phyloP scores from a whole-genome alignment of 2,888 invertebrate species.

The Dicyrtoma fusca region DNA sequence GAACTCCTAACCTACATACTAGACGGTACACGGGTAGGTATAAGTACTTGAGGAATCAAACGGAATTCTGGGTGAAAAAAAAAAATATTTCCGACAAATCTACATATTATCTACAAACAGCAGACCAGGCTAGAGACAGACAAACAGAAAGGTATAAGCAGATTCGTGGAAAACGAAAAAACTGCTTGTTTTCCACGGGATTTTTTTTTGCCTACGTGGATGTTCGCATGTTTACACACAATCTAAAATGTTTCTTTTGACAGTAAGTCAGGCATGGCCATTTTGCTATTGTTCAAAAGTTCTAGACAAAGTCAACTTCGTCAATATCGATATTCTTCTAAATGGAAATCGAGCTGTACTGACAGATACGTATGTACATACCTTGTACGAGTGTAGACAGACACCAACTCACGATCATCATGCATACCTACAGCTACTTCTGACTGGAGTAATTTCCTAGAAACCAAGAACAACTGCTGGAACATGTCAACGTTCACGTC shows the following conservation, averaged over 20 bases:
- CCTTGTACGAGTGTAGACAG: no score
- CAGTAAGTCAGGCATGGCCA: constrained; percentile 25
- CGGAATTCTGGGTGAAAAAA: no score
- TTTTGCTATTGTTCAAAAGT: constrained; percentile 34
- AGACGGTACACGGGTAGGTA: no score
- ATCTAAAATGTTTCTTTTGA: constrained; percentile 37
- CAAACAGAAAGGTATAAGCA: background rate
- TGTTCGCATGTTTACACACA: constrained; percentile 37
- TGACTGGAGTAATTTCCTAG: no score
- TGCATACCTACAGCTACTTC: no score
- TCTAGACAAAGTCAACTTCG: constrained; percentile 19
- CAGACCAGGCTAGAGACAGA: background rate
- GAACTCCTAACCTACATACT: no score
- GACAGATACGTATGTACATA: no score
- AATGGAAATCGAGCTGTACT: no score
- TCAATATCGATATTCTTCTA: constrained; percentile 22
- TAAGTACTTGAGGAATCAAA: no score
- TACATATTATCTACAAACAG: background rate
- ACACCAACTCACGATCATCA: no score
- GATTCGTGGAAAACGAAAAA: background rate
- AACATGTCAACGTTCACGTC: no score
- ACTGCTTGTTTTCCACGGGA: background rate
- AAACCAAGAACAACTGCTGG: no score
- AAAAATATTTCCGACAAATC: background rate
- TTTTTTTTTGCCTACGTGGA: constrained; percentile 10